These are phyloP conservation scores for Drosophila neoperkinsi DNA, from an alignment of 2,888 invertebrate species.

Conservation along the genomic window DNA sequence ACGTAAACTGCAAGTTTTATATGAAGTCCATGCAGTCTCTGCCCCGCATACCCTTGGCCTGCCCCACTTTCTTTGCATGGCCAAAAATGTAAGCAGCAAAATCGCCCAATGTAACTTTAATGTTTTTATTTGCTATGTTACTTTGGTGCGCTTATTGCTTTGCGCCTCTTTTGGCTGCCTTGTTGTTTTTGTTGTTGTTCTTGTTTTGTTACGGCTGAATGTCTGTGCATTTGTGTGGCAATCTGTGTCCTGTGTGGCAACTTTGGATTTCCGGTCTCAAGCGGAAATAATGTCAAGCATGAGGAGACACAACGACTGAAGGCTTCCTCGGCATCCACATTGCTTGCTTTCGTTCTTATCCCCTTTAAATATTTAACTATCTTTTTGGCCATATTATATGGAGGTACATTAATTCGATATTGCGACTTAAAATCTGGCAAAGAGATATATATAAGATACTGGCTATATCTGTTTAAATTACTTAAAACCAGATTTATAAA, in stretches of 20 bases:
- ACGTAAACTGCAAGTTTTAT: constrained; percentile 57
- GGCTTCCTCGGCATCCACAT: constrained; percentile 15
- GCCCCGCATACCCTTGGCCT: neutral
- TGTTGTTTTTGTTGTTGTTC: constrained; percentile 13
- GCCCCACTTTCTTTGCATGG: constrained; percentile 37
- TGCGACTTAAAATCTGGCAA: constrained; percentile 17
- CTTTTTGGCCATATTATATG: constrained; percentile 21
- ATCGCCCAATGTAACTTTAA: constrained; percentile 70
- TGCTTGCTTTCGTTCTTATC: constrained; percentile 24
- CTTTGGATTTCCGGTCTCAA: constrained; percentile 68
- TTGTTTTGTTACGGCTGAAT: constrained; percentile 21
- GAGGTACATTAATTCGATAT: constrained; percentile 38
- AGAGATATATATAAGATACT: neutral
- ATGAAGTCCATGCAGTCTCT: constrained; percentile 27
- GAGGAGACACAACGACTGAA: constrained; percentile 50
- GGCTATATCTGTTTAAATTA: neutral
- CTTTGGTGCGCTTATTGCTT: constrained; percentile 64
- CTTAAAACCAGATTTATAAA: neutral
- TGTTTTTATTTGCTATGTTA: constrained; percentile 71
- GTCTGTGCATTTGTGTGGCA: constrained; percentile 29
- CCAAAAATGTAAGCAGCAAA: constrained; percentile 59
- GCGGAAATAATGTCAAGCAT: constrained; percentile 73
- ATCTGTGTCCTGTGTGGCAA: constrained; percentile 54
- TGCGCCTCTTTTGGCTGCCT: constrained; percentile 35
- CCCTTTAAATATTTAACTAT: constrained; percentile 59